Evolutionary conservation across 2,888 invertebrate genomes (phyloP), one percentile per base, ranked within the genome.

Genomic region (Lordiphosa andalusiaca): DNA sequence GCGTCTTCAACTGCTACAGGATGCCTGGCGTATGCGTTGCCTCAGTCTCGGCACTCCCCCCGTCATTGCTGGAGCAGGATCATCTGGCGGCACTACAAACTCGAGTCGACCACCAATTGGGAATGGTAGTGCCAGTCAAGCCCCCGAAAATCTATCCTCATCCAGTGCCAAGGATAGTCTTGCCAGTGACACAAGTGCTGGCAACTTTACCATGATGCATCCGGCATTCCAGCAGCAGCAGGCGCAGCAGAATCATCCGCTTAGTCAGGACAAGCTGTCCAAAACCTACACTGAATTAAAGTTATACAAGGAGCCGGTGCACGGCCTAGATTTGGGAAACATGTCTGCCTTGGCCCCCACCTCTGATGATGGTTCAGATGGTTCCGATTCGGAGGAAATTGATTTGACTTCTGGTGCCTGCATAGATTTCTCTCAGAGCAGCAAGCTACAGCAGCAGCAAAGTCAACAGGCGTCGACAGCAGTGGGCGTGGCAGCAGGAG

Each of bases 21-120:
- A 96, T 85, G 96, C 96, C 1, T 96, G 96, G 96, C 90, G 96
- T 73, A 96, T 96, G 95, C 92, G 96, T 64, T 96, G 96, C 86
- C 91, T 96, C 19, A 95, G 96, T 6, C 89, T 93, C 10, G 92
- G 93, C 4, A 91, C 93, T 0, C 92, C 92, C 2, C 92, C 92
- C 0, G 89, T 93, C 9, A 90, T 92, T 7, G 88, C 93, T 71
- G 92, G 65, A 10, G 66, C 56, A 56, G 12, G 38, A 6, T 21
- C 33, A 30, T 39, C 42, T 41, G 56, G 44, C 3, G 21, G 47
- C 30, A 9, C 35, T 16, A 9, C 44, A 12, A 38, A 39, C 6
- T 30, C 30, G 9, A 62, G 56, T 37, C 61, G 69, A 25, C 42
- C 53, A 12, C 12, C 50, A 4, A 69, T 49, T 37, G 76, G 67